Evolutionary conservation across 2,797 vertebrate species (phyloP), one percentile per base, ranked within the genome.

Genomic region (Lemur catta): DNA sequence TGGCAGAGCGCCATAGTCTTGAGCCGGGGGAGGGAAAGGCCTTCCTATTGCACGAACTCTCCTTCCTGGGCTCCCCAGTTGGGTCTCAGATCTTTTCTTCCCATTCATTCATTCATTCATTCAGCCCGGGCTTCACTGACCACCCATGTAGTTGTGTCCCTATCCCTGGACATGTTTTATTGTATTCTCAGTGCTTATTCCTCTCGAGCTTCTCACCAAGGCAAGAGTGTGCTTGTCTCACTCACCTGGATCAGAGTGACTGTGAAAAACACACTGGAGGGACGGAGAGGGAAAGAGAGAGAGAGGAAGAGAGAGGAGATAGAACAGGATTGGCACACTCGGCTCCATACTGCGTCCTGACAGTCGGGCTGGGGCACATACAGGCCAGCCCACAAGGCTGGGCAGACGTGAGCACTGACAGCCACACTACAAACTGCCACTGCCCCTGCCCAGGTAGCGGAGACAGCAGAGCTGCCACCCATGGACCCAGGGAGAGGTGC

Each of bases 401-500:
- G 35, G 33, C 5, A 9, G 41, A 15, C 1, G 0, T 13, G 33
- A 50, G 22, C 12, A 30, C 17, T 8, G 28, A 22, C 12, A 11
- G 18, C 38, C 38, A 50, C 59, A 7, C 2, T 38, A 2, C 35
- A 38, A 15, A 6, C 8, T 41, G 41, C 13, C 3, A 26, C 46
- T 13, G 33, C 30, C 65, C n/a, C 9, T 33, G 33, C 26, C 35
- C 61, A n/a, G 11, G 24, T 20, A 22, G 1, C 11, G 74, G 20
- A 72, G 46, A 52, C 14, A 4, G 65, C 30, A 35, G 15, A 2
- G n/a, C 11, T 46, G 17, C 14, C n/a, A 8, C 24, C 26, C 18
- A 6, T 0, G 22, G 65, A 22, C 33, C 24, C 50, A 30, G 43
- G 57, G 28, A 48, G 20, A 18, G 28, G 6, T 0, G 2, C 0